Conservation (phyloP, 2,113 vertebrate species). For the Petromus typicus region DNA sequence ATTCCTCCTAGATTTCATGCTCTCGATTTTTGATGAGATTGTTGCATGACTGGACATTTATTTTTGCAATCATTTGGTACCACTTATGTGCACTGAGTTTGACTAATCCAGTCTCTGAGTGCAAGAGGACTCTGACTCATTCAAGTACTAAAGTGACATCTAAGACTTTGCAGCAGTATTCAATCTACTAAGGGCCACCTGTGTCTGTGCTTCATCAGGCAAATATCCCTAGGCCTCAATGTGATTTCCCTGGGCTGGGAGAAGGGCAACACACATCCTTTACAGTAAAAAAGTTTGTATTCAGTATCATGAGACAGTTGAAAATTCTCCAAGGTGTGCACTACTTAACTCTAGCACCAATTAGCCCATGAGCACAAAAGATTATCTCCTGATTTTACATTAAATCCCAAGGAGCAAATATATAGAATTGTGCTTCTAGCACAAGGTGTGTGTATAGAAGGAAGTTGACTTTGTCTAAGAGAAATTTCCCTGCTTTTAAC, state of each 20-base stretch:
- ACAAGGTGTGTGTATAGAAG: not conserved
- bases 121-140: constrained; percentile 52
- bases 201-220: not conserved
- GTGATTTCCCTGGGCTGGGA: not conserved
- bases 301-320: not conserved
- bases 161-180: not conserved
- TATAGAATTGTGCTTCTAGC: not conserved
- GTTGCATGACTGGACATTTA: not conserved
- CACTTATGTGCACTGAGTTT: constrained; percentile 19
- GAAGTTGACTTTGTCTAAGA: not conserved
- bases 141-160: constrained; percentile 33
- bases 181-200: constrained; percentile 21
- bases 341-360: not conserved
- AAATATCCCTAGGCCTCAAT: not conserved
- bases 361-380: not conserved
- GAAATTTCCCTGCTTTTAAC: not conserved
- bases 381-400: not conserved
- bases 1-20: not conserved
- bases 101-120: not conserved
- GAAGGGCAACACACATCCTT: not conserved
- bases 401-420: not conserved
- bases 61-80: constrained; percentile 28
- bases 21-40: not conserved
- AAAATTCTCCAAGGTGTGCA: constrained; percentile 10
- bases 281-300: not conserved